These are phyloP conservation scores for Morpho achilles DNA, from an alignment of 2,888 invertebrate genomes.

Conservation along the genomic window DNA sequence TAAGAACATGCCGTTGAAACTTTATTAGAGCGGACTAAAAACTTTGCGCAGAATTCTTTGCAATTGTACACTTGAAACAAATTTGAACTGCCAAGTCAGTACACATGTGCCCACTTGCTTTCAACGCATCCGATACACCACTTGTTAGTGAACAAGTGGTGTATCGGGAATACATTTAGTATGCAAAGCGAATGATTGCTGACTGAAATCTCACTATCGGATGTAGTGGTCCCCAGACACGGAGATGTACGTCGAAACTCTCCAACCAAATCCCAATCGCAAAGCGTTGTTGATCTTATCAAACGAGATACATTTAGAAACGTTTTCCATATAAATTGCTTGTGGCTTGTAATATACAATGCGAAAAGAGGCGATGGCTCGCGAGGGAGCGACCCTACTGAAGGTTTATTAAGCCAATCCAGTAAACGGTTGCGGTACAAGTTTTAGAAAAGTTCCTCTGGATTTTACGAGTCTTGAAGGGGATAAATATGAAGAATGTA, in stretches of 20 bases:
- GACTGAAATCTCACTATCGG: conserved; percentile 29
- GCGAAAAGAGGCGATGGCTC: conserved; percentile 49
- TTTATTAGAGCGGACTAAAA: too few relatives aligned
- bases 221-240: conserved; percentile 25
- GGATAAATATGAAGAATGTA: conserved; percentile 14
- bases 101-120: not conserved
- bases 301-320: conserved; percentile 49
- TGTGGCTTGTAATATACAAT: conserved; percentile 49
- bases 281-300: conserved; percentile 44
- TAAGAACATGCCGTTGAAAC: too few relatives aligned
- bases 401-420: conserved; percentile 36
- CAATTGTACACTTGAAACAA: too few relatives aligned
- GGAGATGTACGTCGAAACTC: conserved; percentile 28
- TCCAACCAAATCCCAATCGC: conserved; percentile 26
- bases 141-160: conserved; percentile 25
- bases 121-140: conserved; percentile 16
- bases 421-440: conserved; percentile 33
- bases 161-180: conserved; percentile 19
- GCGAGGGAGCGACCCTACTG: conserved; percentile 47
- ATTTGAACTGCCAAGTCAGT: too few relatives aligned
- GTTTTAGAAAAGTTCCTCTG: conserved; percentile 29
- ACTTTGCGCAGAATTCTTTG: too few relatives aligned
- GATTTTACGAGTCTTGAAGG: conserved; percentile 26
- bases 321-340: conserved; percentile 64
- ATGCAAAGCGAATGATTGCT: conserved; percentile 29